These are phyloP conservation scores for Phoeniculus purpureus DNA, from an alignment of 2,797 vertebrate species.

Conservation along the genomic window DNA sequence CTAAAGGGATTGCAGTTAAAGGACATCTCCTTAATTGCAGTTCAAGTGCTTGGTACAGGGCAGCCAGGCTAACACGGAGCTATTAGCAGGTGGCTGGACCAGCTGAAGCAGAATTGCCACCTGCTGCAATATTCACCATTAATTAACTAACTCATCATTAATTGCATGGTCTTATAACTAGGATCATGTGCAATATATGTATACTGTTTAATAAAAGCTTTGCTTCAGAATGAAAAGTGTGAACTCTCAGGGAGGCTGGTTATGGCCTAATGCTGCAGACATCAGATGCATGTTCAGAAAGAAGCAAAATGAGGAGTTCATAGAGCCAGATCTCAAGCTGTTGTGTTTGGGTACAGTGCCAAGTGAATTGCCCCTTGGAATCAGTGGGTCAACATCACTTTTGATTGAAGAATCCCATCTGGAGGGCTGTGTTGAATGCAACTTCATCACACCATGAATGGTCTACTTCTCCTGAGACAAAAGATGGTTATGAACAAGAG, in stretches of 20 bases:
- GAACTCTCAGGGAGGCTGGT: neutral
- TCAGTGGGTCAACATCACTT: neutral
- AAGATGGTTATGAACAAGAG: neutral
- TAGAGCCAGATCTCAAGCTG: neutral
- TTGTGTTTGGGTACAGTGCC: neutral
- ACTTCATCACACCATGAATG: neutral
- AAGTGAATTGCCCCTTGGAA: neutral
- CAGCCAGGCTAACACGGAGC: neutral
- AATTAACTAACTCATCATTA: slow-evolving; percentile 73
- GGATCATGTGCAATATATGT: slow-evolving; percentile 13
- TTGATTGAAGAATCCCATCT: neutral
- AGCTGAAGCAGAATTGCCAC: slow-evolving; percentile 60
- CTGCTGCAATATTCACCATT: slow-evolving; percentile 52
- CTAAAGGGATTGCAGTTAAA: neutral
- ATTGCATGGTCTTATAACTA: slow-evolving; percentile 35
- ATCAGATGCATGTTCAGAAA: neutral
- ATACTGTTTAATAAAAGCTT: neutral
- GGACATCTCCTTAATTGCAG: neutral
- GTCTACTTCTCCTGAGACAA: neutral
- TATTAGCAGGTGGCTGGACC: slow-evolving; percentile 60
- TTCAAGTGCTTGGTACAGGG: neutral
- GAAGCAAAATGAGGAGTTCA: neutral
- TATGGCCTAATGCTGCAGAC: neutral
- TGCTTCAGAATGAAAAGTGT: neutral
- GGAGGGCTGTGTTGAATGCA: neutral